Evolutionary conservation across 2,888 invertebrate genomes (phyloP), one percentile per base, ranked within the genome.

Genomic region (Caenorhabditis macrosperma): DNA sequence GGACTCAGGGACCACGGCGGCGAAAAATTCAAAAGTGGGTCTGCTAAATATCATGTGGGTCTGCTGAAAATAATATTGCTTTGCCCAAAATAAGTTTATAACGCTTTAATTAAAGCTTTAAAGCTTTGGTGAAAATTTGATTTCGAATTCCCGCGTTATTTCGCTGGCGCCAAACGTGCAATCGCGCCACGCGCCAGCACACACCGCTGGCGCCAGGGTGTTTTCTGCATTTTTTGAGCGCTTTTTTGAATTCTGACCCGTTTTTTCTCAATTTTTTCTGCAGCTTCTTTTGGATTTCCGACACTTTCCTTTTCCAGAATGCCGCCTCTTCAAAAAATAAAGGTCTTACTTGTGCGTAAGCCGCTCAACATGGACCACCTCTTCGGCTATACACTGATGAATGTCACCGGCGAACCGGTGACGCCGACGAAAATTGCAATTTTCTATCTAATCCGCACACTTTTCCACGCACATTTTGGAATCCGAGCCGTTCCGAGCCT

Each of bases 351-450:
- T 55, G 17, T 30, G 1, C 60, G 60, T 9, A 6, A 22, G 7
- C 12, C 12, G 2, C 35, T 81, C 30, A 71, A 75, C 35, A 48
- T 80, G 15, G 83, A 83, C 50, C 24, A 50, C 7, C 20, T 83
- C 24, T 83, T 83, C 48, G 69, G 69, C 20, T 20, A 77, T 48
- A 44, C 67, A 0, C 44, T 50, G 20, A 48, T 57, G 24, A 75
- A 71, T 71, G 30, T 74, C 7, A 63, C 78, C 41, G 69, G 74
- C 22, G 83, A 83, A 38, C 69, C 72, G 3, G 52, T 82, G 1
- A 82, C 69, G 2, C 83, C 83, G 2, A 48, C 54, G 10, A 78
- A 78, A 61, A 46, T 68, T n/a, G 75, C 68, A 12, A 77, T 78
- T 41, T 68, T 78, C 35, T 72, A 78, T 33, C 55, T 78, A 9